Evolutionary conservation across 30 jellyfish, hydroid and myxozoan species (phyloP), one percentile per base, ranked within the genome.

Genomic region (Cassiopea andromeda): DNA sequence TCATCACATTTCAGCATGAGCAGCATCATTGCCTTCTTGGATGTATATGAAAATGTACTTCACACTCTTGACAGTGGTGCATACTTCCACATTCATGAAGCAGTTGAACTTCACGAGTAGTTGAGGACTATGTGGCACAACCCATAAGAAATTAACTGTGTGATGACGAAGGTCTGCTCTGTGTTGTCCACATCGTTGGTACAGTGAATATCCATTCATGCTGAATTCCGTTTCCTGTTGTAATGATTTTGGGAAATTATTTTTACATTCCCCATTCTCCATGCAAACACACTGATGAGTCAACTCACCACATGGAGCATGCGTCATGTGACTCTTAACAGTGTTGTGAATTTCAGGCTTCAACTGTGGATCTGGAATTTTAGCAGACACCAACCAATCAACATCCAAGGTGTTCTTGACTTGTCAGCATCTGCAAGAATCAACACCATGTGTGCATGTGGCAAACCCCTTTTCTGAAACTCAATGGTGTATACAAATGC

Each of bases 241-340:
- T 15, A 50, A 48, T 9, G 60, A 72, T 50, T 86, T 86, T 58
- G 44, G 92, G 94, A n/a, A 86, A 75, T 16, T 75, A 0, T 54
- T 92, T 92, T 60, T 80, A 81, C 97, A 92, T 78, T 85, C 18
- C 45, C 96, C 92, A 89, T 92, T 93, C 73, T 49, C 68, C 96
- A 93, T 93, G 93, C 98, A 89, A 48, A 64, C 81, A 67, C 94
- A 82, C 47, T 38, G 69, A 18, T 90, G 98, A 82, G 81, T 77
- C 1, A 85, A 69, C 12, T 66, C 61, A 48, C 98, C 96, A 58
- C 98, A 89, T 44, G 97, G 97, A 13, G 97, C 98, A 84, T 89
- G 78, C 44, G n/a, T 69, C 78, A 69, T 69, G 78, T 69, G 78
- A 0, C 78, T 69, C 78, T 69, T 69, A 38, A 69, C 78, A 69